phyloP scores from a whole-genome alignment of 2,888 invertebrate species.

The Shargacucullia verbasci region DNA sequence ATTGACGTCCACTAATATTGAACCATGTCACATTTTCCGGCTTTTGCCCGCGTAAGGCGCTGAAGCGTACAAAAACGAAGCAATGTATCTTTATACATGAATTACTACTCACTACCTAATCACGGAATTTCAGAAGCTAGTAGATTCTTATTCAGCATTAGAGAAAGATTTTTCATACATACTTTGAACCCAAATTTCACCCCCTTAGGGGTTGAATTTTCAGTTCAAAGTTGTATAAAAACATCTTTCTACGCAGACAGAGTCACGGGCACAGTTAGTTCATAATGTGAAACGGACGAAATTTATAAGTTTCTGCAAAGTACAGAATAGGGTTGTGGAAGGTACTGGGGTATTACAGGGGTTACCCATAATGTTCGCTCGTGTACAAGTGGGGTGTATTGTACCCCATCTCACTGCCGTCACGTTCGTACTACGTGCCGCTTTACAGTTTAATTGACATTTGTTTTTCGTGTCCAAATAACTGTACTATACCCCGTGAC shows the following conservation, averaged over 20 bases:
- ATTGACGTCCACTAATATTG: slow-evolving; percentile 35
- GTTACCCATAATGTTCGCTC: slow-evolving; percentile 33
- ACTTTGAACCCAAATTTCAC: too few relatives aligned
- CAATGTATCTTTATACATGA: too few relatives aligned
- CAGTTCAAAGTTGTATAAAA: too few relatives aligned
- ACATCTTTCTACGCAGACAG: too few relatives aligned
- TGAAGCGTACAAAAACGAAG: slow-evolving; percentile 36
- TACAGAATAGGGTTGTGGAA: slow-evolving; percentile 29
- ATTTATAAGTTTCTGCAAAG: slow-evolving; percentile 43
- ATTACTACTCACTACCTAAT: too few relatives aligned
- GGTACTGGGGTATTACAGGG: slow-evolving; percentile 18
- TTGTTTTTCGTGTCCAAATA: slow-evolving; percentile 36
- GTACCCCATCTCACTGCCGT: slow-evolving; percentile 40
- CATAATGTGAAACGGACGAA: slow-evolving; percentile 47
- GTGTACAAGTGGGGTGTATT: slow-evolving; percentile 33
- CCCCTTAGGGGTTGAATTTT: too few relatives aligned
- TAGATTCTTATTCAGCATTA: too few relatives aligned
- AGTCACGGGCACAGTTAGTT: too few relatives aligned
- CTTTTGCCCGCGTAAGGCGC: slow-evolving; percentile 38
- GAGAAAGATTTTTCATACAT: too few relatives aligned
- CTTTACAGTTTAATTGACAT: slow-evolving; percentile 54
- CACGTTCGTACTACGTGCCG: slow-evolving; percentile 54
- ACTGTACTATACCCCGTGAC: too few relatives aligned
- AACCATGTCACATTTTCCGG: slow-evolving; percentile 41
- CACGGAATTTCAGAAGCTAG: too few relatives aligned